Conservation (phyloP, 2,888 invertebrate species). For the Heliothis peltigera region DNA sequence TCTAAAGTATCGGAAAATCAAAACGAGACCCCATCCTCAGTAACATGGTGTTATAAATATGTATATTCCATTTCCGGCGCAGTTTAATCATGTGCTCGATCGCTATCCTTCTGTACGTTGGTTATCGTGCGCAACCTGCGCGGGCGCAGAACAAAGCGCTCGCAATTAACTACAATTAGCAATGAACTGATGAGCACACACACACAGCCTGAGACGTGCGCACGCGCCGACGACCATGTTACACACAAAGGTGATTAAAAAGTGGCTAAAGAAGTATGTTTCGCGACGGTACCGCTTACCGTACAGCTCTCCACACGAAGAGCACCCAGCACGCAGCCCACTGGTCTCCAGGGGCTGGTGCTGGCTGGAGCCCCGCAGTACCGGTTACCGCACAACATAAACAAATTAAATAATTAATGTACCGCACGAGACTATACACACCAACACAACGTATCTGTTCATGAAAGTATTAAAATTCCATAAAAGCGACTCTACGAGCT, state of each 20-base stretch:
- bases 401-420: slow-evolving; percentile 30
- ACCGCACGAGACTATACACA: slow-evolving; percentile 11
- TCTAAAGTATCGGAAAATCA: too few relatives aligned
- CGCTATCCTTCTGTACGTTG: slow-evolving; percentile 4
- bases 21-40: too few relatives aligned
- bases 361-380: too few relatives aligned
- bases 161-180: slow-evolving; percentile 55
- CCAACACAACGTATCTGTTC: slow-evolving; percentile 46
- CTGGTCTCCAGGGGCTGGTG: too few relatives aligned
- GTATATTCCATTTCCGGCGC: too few relatives aligned
- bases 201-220: slow-evolving; percentile 10
- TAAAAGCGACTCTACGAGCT: slow-evolving; percentile 25
- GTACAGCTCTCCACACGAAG: too few relatives aligned
- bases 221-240: slow-evolving; percentile 43
- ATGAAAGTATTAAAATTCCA: slow-evolving; percentile 51
- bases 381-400: slow-evolving; percentile 24
- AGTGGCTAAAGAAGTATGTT: slow-evolving; percentile 11
- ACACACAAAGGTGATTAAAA: slow-evolving; percentile 18
- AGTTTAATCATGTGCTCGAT: background rate
- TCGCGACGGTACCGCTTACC: background rate
- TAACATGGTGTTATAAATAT: too few relatives aligned
- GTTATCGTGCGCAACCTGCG: background rate
- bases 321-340: too few relatives aligned
- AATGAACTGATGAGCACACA: slow-evolving; percentile 28
- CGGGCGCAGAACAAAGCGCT: slow-evolving; percentile 22